Evolutionary conservation across 2,797 vertebrate genomes (phyloP).

Genomic region (Acanthurus leucopareius): DNA sequence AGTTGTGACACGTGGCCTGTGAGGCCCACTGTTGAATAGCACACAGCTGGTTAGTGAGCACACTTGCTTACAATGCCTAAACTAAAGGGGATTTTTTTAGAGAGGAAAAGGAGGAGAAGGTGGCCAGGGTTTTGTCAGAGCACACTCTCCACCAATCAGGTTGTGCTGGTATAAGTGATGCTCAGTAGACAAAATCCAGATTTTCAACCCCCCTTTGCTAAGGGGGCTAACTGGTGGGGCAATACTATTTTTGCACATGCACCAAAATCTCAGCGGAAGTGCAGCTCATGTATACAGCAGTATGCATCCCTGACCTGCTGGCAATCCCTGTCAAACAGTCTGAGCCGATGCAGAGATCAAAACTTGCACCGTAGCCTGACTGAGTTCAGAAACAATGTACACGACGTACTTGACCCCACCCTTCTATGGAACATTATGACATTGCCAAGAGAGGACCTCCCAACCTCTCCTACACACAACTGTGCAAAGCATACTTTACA

Average conservation of each 20-base stretch:
- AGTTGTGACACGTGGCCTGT: slow-evolving; percentile 79
- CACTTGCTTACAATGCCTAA: slow-evolving; percentile 82
- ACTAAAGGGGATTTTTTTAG: slow-evolving; percentile 69
- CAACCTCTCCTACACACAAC: slow-evolving; percentile 54
- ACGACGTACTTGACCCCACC: slow-evolving; percentile 77
- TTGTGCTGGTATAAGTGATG: slow-evolving; percentile 61
- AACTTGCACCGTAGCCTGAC: slow-evolving; percentile 46
- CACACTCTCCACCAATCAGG: slow-evolving; percentile 72
- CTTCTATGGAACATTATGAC: slow-evolving; percentile 69
- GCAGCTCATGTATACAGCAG: slow-evolving; percentile 4
- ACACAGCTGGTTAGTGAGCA: slow-evolving; percentile 85
- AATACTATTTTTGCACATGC: slow-evolving; percentile 14
- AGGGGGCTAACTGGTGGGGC: slow-evolving; percentile 25
- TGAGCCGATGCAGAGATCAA: slow-evolving; percentile 41
- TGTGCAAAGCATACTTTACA: slow-evolving; percentile 39
- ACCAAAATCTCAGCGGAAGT: slow-evolving; percentile 6
- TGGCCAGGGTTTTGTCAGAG: slow-evolving; percentile 63
- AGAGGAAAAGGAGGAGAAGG: slow-evolving; percentile 65
- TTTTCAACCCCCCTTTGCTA: slow-evolving; percentile 43
- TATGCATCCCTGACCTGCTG: slow-evolving; percentile 32
- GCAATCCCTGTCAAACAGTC: slow-evolving; percentile 40
- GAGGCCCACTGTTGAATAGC: slow-evolving; percentile 81
- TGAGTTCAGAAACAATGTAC: slow-evolving; percentile 70
- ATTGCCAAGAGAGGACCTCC: slow-evolving; percentile 69
- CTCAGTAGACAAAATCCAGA: slow-evolving; percentile 44